These are phyloP conservation scores for Spea multiplicata DNA, from an alignment of 2,113 vertebrate genomes.

Conservation along the genomic window DNA sequence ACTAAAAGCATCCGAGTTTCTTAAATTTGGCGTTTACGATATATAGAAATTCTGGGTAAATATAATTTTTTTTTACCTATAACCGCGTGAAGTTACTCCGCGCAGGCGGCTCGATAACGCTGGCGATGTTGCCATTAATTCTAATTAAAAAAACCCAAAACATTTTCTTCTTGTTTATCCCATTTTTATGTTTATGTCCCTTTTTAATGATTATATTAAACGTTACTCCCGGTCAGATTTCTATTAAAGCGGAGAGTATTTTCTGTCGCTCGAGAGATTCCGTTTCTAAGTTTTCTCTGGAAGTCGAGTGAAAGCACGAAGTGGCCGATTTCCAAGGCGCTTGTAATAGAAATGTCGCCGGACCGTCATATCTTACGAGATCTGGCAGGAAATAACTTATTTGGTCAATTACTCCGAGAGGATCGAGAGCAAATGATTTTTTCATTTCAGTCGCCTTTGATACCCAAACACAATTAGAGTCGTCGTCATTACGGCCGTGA, in stretches of 20 bases:
- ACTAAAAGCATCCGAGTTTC: too few species aligned
- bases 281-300: slow-evolving; percentile 19
- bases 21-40: too few species aligned
- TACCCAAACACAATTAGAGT: slow-evolving; percentile 30
- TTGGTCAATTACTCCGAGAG: slow-evolving; percentile 30
- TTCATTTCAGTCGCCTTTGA: not conserved
- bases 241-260: not conserved
- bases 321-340: slow-evolving; percentile 31
- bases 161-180: too few species aligned
- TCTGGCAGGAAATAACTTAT: slow-evolving; percentile 32
- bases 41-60: not conserved
- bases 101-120: too few species aligned
- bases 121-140: not conserved
- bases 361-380: slow-evolving; percentile 25
- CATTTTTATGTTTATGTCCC: too few species aligned
- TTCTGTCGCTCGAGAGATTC: slow-evolving; percentile 12
- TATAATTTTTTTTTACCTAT: not conserved
- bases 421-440: slow-evolving; percentile 31
- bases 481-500: slow-evolving; percentile 26
- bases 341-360: slow-evolving; percentile 39
- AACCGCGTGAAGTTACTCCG: too few species aligned
- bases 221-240: not conserved
- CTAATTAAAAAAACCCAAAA: not conserved
- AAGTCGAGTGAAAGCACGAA: slow-evolving; percentile 8
- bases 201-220: slow-evolving; percentile 6